Percentiles rank a stretch among this genome's conserved stretches.
Evolutionary conservation across 2,113 vertebrate genomes (phyloP).

Genomic region (Felis chaus): DNA sequence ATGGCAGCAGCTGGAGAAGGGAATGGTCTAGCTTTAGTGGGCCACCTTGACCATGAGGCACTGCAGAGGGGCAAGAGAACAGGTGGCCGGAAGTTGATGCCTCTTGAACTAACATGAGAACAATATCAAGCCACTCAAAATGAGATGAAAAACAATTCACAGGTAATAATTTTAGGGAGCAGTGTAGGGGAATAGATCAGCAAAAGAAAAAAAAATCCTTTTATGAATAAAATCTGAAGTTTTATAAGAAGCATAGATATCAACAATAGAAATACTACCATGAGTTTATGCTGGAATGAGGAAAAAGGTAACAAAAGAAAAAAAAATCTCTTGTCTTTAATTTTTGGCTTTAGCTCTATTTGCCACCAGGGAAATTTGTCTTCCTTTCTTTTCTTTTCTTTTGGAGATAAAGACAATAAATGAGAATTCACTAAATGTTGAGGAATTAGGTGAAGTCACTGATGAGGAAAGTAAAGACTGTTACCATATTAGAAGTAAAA

Average conservation of each 20-base stretch:
- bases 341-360: background rate
- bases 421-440: background rate
- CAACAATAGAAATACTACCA: background rate
- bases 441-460: background rate
- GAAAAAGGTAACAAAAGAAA: background rate
- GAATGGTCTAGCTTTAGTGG: background rate
- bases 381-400: background rate
- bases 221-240: background rate
- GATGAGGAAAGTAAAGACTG: background rate
- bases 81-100: background rate
- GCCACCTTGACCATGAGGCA: rapidly evolving
- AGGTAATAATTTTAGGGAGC: background rate
- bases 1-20: background rate
- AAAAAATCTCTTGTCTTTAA: constrained; percentile 8
- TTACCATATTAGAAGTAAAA: background rate
- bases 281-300: background rate
- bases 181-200: background rate
- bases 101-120: background rate
- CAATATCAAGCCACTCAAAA: background rate
- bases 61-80: background rate
- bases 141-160: background rate
- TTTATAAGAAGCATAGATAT: background rate
- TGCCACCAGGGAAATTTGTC: background rate
- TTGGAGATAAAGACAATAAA: background rate
- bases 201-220: background rate